Evolutionary conservation across 2,888 invertebrate species (phyloP).

Genomic region (Cheilosia vernalis): DNA sequence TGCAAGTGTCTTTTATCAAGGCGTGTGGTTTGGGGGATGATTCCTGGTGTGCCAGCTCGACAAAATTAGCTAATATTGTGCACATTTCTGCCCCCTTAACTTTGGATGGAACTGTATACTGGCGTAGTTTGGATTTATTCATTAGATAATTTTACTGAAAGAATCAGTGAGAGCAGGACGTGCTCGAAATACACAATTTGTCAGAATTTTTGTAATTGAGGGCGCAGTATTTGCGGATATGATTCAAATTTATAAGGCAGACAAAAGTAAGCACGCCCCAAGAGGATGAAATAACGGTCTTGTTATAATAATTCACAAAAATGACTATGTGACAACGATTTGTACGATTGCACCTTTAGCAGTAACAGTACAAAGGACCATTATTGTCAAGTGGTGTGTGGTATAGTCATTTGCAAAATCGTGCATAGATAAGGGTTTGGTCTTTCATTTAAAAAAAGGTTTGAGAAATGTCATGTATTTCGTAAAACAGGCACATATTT

Average conservation of each 20-base stretch:
- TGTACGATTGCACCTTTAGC: constrained; percentile 24
- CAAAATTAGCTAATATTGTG: constrained; percentile 73
- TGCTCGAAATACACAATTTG: constrained; percentile 61
- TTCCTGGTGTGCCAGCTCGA: constrained; percentile 39
- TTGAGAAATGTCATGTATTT: too few species aligned
- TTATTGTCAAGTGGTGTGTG: neutral
- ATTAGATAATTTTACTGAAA: constrained; percentile 70
- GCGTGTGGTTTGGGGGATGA: constrained; percentile 43
- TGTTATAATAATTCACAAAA: constrained; percentile 55
- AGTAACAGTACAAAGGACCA: constrained; percentile 20
- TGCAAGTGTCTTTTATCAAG: constrained; percentile 62
- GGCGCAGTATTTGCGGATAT: constrained; percentile 16
- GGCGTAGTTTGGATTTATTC: constrained; percentile 61
- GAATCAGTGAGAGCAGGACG: constrained; percentile 58
- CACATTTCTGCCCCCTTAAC: constrained; percentile 32
- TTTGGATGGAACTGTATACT: constrained; percentile 1
- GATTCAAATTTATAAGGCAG: constrained; percentile 41
- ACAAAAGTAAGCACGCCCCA: constrained; percentile 26
- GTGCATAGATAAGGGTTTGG: neutral
- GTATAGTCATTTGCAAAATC: neutral
- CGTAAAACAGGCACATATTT: too few species aligned
- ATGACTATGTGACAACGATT: constrained; percentile 42
- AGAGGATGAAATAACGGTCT: constrained; percentile 39
- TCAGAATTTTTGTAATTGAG: constrained; percentile 35
- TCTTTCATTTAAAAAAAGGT: too few species aligned